Conservation (phyloP, 2,113 vertebrate genomes). For the Salminus brasiliensis region DNA sequence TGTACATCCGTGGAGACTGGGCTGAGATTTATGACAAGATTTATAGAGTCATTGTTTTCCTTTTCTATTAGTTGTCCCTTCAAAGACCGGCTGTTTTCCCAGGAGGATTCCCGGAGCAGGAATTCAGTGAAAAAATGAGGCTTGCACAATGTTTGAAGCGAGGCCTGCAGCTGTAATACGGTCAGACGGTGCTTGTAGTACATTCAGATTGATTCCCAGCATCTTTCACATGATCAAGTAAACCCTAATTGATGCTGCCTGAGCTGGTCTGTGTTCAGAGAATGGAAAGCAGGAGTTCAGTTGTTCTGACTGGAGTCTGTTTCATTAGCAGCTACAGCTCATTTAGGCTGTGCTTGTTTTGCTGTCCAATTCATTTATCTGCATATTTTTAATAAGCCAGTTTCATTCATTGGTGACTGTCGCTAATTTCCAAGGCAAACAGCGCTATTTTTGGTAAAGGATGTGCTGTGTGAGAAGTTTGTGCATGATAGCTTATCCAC, state of each 20-base stretch:
- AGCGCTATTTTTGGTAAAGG: no score
- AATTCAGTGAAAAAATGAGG: background rate
- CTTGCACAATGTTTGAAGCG: background rate
- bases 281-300: background rate
- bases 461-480: no score
- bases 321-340: background rate
- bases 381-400: no score
- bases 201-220: background rate
- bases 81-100: background rate
- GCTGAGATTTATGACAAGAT: background rate
- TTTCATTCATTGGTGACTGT: no score
- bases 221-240: background rate
- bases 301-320: background rate
- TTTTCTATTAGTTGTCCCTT: slow-evolving; percentile 12
- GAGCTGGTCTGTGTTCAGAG: background rate
- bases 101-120: background rate
- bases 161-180: background rate
- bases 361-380: background rate
- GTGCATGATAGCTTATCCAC: no score
- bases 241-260: background rate
- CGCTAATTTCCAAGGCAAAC: no score
- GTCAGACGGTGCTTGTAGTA: background rate
- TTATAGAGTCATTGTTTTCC: slow-evolving; percentile 2
- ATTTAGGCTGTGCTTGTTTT: background rate
- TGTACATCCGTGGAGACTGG: no score